A percentile compares a stretch with the other conserved stretches of the same genome.
These are phyloP conservation scores for Lepisosteus osseus DNA, from an alignment of 2,113 vertebrate species.

Conservation along the genomic window DNA sequence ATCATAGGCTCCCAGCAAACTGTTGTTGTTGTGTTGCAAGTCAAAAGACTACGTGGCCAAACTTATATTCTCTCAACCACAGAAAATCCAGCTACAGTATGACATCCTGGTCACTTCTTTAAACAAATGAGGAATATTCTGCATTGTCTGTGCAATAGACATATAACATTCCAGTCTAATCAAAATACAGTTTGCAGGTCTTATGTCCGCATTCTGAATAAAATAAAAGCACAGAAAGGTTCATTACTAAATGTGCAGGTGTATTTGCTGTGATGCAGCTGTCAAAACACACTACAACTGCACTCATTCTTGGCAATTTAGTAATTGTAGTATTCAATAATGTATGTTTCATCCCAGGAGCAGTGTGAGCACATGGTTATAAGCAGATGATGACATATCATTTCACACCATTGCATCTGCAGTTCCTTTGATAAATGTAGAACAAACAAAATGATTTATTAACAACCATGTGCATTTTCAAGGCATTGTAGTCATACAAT, in stretches of 20 bases:
- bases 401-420: slow-evolving; percentile 5
- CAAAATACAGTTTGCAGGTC: neutral
- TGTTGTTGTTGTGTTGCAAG: too few relatives aligned
- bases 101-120: too few relatives aligned
- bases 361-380: slow-evolving; percentile 10
- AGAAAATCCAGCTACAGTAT: too few relatives aligned
- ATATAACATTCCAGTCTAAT: neutral
- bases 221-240: neutral
- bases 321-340: slow-evolving; percentile 2
- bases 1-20: too few relatives aligned
- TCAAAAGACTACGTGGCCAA: too few relatives aligned
- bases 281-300: neutral
- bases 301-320: neutral
- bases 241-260: slow-evolving; percentile 6
- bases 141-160: too few relatives aligned
- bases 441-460: neutral
- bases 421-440: slow-evolving; percentile 7
- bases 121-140: too few relatives aligned
- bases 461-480: neutral
- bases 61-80: too few relatives aligned
- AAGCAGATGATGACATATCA: neutral
- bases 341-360: neutral
- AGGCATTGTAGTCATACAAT: neutral
- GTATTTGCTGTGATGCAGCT: slow-evolving; percentile 5
- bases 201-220: neutral